Percentiles rank a stretch among this genome's conserved stretches.
Conservation (phyloP, 2,888 invertebrate species). For the Plutella xylostella region DNA sequence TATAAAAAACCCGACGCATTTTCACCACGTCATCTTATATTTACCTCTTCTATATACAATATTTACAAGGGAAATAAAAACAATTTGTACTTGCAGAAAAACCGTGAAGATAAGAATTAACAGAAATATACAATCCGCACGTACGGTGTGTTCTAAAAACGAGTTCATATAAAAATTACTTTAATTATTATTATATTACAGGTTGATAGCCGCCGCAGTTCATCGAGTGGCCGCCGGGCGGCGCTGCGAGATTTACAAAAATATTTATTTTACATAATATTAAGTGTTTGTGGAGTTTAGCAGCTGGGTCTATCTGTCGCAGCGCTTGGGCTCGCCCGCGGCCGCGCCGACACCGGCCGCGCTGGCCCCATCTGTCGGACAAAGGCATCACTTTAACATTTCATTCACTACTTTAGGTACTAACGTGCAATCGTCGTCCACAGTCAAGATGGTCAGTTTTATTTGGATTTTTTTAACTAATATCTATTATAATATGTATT, state of each 20-base stretch:
- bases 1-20: conserved; percentile 28
- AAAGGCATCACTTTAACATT: too few species aligned
- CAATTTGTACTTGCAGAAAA: conserved; percentile 71
- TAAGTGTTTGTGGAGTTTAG: too few species aligned
- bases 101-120: conserved; percentile 48
- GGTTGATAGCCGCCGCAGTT: conserved; percentile 13
- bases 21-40: conserved; percentile 37
- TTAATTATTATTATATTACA: conserved; percentile 39
- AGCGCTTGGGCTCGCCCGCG: conserved; percentile 24
- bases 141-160: conserved; percentile 14
- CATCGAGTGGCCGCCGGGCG: conserved; percentile 26
- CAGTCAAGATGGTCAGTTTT: too few species aligned
- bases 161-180: conserved; percentile 34
- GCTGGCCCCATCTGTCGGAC: conserved; percentile 27
- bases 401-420: too few species aligned
- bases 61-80: conserved; percentile 68
- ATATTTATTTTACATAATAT: conserved; percentile 27
- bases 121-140: conserved; percentile 50
- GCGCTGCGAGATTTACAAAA: conserved; percentile 50
- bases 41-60: conserved; percentile 60
- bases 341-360: too few species aligned
- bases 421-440: too few species aligned
- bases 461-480: too few species aligned
- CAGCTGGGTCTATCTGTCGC: conserved; percentile 34
- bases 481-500: too few species aligned